phyloP scores from a whole-genome alignment of 2,797 vertebrate genomes.

The Coregonus ussuriensis region DNA sequence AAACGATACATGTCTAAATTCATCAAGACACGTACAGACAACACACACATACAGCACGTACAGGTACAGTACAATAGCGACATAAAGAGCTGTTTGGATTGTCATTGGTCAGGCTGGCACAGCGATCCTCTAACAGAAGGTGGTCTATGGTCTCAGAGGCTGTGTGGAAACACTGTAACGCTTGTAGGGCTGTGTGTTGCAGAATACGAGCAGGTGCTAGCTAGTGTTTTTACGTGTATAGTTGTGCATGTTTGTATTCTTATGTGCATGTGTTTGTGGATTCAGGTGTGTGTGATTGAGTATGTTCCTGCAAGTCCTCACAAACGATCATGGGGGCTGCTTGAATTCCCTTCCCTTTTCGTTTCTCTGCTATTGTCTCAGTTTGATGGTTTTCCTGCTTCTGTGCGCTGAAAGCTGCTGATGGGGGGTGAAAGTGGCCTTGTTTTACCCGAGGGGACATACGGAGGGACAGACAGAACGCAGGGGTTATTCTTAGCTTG shows the following conservation, averaged over 20 bases:
- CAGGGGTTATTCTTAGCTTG: conserved; percentile 60
- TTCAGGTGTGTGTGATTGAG: neutral
- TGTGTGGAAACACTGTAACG: conserved; percentile 32
- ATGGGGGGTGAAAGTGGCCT: conserved; percentile 51
- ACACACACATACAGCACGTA: conserved; percentile 8
- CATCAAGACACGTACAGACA: conserved; percentile 5
- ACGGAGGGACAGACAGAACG: conserved; percentile 36
- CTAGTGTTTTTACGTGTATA: conserved; percentile 18
- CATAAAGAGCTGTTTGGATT: conserved; percentile 15
- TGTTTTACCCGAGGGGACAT: conserved; percentile 47
- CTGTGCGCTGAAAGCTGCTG: neutral
- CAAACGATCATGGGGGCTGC: neutral
- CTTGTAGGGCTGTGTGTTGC: conserved; percentile 7
- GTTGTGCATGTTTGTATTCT: conserved; percentile 46
- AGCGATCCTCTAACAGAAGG: conserved; percentile 29
- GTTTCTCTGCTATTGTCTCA: neutral
- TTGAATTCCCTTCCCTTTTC: neutral
- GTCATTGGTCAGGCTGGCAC: conserved; percentile 38
- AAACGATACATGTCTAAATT: conserved; percentile 23
- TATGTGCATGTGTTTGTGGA: conserved; percentile 27
- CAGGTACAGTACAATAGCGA: neutral
- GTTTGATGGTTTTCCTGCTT: neutral
- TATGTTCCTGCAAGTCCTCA: neutral
- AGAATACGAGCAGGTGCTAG: conserved; percentile 4
- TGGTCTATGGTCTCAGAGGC: conserved; percentile 31